Conservation (phyloP, 35 echinoderm and acorn worm genomes). For the Apostichopus parvimensis region DNA sequence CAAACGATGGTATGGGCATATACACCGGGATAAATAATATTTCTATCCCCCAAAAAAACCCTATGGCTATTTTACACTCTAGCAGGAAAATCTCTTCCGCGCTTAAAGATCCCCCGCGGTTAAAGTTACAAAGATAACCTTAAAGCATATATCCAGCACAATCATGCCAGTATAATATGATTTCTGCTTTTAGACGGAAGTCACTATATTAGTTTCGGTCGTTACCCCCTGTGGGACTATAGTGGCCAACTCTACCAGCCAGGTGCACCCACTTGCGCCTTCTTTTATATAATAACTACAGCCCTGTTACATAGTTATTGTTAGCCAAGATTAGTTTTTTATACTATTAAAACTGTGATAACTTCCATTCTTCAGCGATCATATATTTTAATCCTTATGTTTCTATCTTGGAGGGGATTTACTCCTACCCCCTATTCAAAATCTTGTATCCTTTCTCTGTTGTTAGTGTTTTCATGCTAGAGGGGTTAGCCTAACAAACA, state of each 20-base stretch:
- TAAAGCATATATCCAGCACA: constrained; percentile 16
- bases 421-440: not conserved
- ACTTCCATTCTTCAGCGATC: constrained; percentile 13
- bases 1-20: not conserved
- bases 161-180: constrained; percentile 47
- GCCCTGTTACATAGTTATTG: constrained; percentile 44
- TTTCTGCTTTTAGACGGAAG: constrained; percentile 32
- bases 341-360: constrained; percentile 29
- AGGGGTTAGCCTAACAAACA: constrained; percentile 47
- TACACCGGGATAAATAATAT: constrained; percentile 1
- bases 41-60: not conserved
- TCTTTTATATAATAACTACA: not conserved
- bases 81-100: constrained; percentile 4
- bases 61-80: constrained; percentile 49
- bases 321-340: not conserved
- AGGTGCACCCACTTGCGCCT: constrained; percentile 27
- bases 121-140: constrained; percentile 49
- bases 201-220: constrained; percentile 42
- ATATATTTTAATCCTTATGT: constrained; percentile 41
- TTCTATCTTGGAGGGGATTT: constrained; percentile 36
- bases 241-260: not conserved
- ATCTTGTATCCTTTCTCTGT: constrained; percentile 33
- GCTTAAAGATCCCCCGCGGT: constrained; percentile 45
- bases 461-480: constrained; percentile 32
- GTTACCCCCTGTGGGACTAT: constrained; percentile 53